These are phyloP conservation scores for Carcina quercana DNA, from an alignment of 2,888 invertebrate genomes.

Conservation along the genomic window DNA sequence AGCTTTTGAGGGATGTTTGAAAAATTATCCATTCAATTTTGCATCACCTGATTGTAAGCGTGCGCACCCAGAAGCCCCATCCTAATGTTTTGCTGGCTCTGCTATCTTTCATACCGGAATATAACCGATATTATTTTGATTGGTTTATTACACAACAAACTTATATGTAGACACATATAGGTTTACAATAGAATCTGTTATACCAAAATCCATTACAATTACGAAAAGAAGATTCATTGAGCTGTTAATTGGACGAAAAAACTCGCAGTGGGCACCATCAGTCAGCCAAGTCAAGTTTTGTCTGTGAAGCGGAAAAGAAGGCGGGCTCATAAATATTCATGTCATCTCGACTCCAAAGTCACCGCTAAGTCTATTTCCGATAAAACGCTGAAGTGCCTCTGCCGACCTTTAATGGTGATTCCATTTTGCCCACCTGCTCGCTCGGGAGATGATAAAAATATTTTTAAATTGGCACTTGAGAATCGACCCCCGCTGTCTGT, in stretches of 20 bases:
- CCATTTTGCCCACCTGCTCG: slow-evolving; percentile 37
- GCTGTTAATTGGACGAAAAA: slow-evolving; percentile 19
- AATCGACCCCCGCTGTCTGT: slow-evolving; percentile 6
- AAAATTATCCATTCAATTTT: no score
- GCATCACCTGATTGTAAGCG: no score
- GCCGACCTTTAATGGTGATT: slow-evolving; percentile 45
- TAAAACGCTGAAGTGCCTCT: slow-evolving; percentile 44
- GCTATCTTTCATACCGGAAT: no score
- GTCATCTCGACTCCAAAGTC: slow-evolving; percentile 59
- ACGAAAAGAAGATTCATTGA: no score
- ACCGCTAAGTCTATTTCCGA: slow-evolving; percentile 65
- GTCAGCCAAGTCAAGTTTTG: slow-evolving; percentile 20
- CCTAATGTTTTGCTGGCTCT: no score
- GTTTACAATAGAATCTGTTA: no score
- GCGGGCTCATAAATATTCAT: slow-evolving; percentile 67
- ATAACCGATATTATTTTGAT: no score
- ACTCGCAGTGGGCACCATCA: slow-evolving; percentile 12
- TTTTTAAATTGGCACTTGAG: slow-evolving; percentile 20
- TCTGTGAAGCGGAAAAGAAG: slow-evolving; percentile 30
- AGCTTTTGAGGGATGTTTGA: neutral
- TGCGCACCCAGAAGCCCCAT: no score
- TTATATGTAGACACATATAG: no score
- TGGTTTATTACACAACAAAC: no score
- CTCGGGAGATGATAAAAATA: slow-evolving; percentile 11
- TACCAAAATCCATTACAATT: no score